A percentile compares a stretch with the other conserved stretches of the same genome.
Evolutionary conservation across 2,888 invertebrate species (phyloP).

Genomic region (Eilema sororculum): DNA sequence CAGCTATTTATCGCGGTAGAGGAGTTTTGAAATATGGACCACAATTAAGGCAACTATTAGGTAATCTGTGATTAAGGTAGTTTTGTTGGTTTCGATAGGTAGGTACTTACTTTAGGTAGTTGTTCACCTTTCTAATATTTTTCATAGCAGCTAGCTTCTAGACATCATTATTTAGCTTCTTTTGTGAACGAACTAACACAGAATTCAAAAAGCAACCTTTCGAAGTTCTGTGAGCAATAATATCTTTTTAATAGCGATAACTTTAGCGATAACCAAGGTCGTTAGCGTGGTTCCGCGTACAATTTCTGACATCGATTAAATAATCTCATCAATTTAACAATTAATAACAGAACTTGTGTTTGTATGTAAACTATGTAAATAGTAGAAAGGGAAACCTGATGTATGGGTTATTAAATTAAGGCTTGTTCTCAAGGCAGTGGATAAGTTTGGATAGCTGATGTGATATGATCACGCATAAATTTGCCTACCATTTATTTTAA

Average conservation of each 20-base stretch:
- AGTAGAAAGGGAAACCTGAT: not conserved
- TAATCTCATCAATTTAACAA: slow-evolving; percentile 31
- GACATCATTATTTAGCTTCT: slow-evolving; percentile 15
- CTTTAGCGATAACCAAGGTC: slow-evolving; percentile 45
- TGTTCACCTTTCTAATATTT: no score
- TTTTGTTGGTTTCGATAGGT: no score
- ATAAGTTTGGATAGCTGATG: not conserved
- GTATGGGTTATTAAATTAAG: not conserved
- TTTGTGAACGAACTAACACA: slow-evolving; percentile 11
- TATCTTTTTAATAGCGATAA: slow-evolving; percentile 45
- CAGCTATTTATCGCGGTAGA: no score
- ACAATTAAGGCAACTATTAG: no score
- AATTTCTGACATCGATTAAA: slow-evolving; percentile 28
- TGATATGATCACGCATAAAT: not conserved
- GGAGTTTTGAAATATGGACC: not conserved
- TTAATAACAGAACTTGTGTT: slow-evolving; percentile 32
- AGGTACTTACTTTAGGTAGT: no score
- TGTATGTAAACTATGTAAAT: slow-evolving; percentile 2
- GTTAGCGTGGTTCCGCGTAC: slow-evolving; percentile 34
- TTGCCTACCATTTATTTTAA: not conserved
- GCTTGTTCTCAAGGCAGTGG: not conserved
- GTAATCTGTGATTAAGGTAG: no score
- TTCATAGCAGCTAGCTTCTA: no score
- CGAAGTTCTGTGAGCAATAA: slow-evolving; percentile 22
- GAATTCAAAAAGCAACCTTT: slow-evolving; percentile 10